Percentiles rank a stretch among this genome's conserved stretches.
phyloP scores from a whole-genome alignment of 35 echinoderm and acorn worm genomes.

The Diadema setosum region DNA sequence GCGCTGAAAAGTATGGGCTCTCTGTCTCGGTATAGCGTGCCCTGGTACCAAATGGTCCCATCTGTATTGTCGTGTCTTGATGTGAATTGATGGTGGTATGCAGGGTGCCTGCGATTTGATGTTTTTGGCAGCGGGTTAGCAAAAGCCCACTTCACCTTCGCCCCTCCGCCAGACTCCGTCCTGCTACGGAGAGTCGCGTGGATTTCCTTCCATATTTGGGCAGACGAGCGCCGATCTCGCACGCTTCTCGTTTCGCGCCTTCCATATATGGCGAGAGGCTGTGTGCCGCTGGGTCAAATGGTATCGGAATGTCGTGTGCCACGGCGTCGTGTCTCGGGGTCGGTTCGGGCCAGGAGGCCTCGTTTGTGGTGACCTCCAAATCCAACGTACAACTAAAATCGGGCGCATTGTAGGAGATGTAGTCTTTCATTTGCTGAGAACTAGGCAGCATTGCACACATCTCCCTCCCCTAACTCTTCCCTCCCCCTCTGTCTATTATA shows the following conservation, averaged over 20 bases:
- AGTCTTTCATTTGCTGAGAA: too few relatives aligned
- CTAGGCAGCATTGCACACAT: too few relatives aligned
- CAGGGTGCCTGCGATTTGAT: neutral
- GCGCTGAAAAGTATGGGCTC: neutral
- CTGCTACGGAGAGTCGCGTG: neutral
- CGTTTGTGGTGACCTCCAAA: constrained; percentile 6
- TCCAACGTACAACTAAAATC: neutral
- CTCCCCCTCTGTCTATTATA: too few relatives aligned
- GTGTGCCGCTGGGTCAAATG: neutral
- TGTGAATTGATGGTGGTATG: constrained; percentile 3
- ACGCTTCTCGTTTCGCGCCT: constrained; percentile 2
- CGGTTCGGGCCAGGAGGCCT: constrained; percentile 1
- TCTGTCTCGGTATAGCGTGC: neutral
- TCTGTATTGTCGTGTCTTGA: neutral
- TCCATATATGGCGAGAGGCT: neutral
- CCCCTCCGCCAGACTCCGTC: neutral
- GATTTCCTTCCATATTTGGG: constrained; percentile 6
- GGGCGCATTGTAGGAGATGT: neutral
- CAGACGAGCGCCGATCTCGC: neutral
- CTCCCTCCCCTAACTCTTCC: too few relatives aligned
- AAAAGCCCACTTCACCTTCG: neutral
- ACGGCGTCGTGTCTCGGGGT: neutral
- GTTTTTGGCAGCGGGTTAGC: neutral
- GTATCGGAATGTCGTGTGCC: constrained; percentile 12
- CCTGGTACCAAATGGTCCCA: neutral